Base-by-base conservation (phyloP, 1,140 invertebrate species). In the Zaprionus gabonicus region DNA sequence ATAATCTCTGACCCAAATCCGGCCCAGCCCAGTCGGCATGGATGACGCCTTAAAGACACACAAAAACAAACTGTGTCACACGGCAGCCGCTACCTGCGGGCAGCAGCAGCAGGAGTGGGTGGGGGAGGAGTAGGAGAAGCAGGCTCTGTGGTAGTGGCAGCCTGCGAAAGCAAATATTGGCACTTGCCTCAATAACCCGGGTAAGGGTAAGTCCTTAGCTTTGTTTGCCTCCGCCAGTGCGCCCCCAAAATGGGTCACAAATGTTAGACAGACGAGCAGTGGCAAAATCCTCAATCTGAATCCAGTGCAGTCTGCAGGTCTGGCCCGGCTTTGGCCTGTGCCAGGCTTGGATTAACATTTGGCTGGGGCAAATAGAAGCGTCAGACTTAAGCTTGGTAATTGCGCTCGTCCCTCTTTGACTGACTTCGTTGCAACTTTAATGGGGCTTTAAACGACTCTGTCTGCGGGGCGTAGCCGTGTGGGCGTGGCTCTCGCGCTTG, bases 141-240 rank as follows among this genome's bases (percentile, higher is more conserved):
- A 12, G 28, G n/a, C 56, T 3, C 27, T 36, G n/a, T 53, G 38
- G 38, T 31, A 57, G 31, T 38, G 12, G 27, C 28, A 20, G 58
- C 44, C 60, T 70, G 57, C 46, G 71, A 82, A 90, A 75, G 46
- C 79, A 88, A 88, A 88, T 88, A 88, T 88, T 88, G 85, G 85
- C 85, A 90, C 85, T 88, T 82, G 85, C 85, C 79, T 87, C 85
- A 88, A 91, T 88, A 88, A 73, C 85, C 76, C 78, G 84, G 84
- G 82, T 81, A 82, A 62, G 71, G 76, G 64, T 68, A 56, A 71
- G 60, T 82, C 55, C 83, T 76, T 46, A 28, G 44, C 57, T 56
- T 51, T 69, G 57, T 56, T 51, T 76, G 56, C 46, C 62, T 56
- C 9, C 12, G 64, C 55, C 41, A 17, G 41, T 56, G 15, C 44